phyloP scores from a whole-genome alignment of 2,888 invertebrate species.

The Caenorhabditis macrosperma region DNA sequence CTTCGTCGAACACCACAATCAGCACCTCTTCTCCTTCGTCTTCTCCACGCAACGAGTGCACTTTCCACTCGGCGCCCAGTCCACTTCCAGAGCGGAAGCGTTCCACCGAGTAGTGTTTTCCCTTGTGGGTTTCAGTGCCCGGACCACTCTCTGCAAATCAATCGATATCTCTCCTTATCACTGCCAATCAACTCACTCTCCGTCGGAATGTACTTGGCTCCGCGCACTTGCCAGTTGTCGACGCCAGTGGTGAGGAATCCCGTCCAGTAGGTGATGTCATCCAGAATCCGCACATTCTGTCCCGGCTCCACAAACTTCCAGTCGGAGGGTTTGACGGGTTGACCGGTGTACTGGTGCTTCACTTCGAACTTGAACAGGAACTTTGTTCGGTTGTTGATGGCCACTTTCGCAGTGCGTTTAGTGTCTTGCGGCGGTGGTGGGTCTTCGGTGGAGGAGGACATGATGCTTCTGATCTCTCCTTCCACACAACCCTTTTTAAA shows the following conservation, averaged over 20 bases:
- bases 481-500: too few species aligned
- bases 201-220: neutral
- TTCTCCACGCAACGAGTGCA: conserved; percentile 7
- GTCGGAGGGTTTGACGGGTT: neutral
- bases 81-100: neutral
- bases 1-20: neutral
- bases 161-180: too few species aligned
- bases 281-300: neutral
- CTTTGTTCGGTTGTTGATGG: neutral
- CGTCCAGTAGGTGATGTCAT: neutral
- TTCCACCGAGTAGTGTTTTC: neutral
- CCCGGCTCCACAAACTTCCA: too few species aligned
- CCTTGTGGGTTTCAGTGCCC: too few species aligned
- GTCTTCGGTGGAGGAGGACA: neutral
- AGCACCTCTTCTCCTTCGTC: conserved; percentile 10
- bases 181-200: neutral
- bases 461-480: too few species aligned
- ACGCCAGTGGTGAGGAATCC: conserved; percentile 12
- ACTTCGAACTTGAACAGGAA: conserved; percentile 5
- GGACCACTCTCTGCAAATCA: neutral
- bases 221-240: conserved; percentile 8
- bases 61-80: conserved; percentile 4
- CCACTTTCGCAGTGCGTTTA: neutral
- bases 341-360: conserved; percentile 3
- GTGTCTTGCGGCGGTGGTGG: neutral